Evolutionary conservation across 2,888 invertebrate species (phyloP).

Genomic region (Hyposoter didymator): DNA sequence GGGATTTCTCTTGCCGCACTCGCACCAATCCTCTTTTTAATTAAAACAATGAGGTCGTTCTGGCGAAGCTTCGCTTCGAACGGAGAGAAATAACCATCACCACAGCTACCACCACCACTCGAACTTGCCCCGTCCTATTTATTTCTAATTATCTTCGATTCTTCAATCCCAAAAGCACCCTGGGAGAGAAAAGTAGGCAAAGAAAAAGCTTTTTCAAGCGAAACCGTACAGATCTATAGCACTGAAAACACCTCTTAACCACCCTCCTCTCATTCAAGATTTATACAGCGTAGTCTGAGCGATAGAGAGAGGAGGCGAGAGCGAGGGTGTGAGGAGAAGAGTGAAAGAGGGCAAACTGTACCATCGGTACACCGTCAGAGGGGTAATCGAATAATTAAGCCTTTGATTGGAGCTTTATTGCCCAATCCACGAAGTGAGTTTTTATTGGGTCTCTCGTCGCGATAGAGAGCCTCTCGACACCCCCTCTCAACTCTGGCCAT

Average conservation of each 20-base stretch:
- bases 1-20: slow-evolving; percentile 71
- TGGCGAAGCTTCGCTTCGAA: slow-evolving; percentile 70
- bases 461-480: slow-evolving; percentile 68
- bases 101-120: slow-evolving; percentile 52
- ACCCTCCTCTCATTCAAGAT: slow-evolving; percentile 68
- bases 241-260: slow-evolving; percentile 61
- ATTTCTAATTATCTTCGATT: slow-evolving; percentile 84
- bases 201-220: slow-evolving; percentile 58
- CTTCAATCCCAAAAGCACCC: slow-evolving; percentile 74
- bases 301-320: slow-evolving; percentile 14
- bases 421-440: slow-evolving; percentile 83
- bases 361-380: slow-evolving; percentile 53
- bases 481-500: slow-evolving; percentile 73
- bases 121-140: slow-evolving; percentile 77
- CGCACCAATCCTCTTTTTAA: slow-evolving; percentile 77
- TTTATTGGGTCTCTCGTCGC: slow-evolving; percentile 80
- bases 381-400: slow-evolving; percentile 84
- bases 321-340: slow-evolving; percentile 4
- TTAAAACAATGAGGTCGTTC: slow-evolving; percentile 82
- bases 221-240: slow-evolving; percentile 45
- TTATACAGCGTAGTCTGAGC: slow-evolving; percentile 26
- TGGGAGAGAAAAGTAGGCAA: slow-evolving; percentile 50
- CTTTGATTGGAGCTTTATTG: slow-evolving; percentile 84
- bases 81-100: slow-evolving; percentile 70
- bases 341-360: slow-evolving; percentile 34